Evolutionary conservation across 2,888 invertebrate genomes (phyloP), one percentile per base, ranked within the genome.

Genomic region (Agrochola circellaris): DNA sequence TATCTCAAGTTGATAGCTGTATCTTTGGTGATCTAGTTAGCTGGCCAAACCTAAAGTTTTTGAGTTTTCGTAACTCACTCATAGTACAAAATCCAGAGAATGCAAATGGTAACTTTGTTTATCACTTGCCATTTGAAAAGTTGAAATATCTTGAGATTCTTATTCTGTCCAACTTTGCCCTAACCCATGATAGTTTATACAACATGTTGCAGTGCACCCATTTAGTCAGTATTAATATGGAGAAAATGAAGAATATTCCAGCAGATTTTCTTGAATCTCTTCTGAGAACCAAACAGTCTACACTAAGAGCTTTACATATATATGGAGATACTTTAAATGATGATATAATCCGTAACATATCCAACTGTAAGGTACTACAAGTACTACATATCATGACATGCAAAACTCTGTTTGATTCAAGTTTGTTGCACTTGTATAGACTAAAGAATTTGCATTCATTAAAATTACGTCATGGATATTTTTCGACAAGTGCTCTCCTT

Each of bases 231-330:
- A 96, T 97, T 89, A 97, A 95, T 83, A 97, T 97, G 95, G 97
- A 97, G 80, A 97, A 97, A 89, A 97, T 97, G 97, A 97, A 97
- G 86, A 97, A 97, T 89, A 97, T 97, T 82, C 97, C 97, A 13
- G 94, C 95, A 74, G 95, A 96, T 83, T 97, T 97, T 85, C 89
- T 97, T 73, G 96, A 96, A 91, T 95, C 96, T 83, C 93, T 97
- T 79, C 89, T 97, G 61, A 92, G 91, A 85, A 95, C 93, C 11
- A 97, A 97, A 89, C 95, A 95, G 88, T 90, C 92, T 11, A 93
- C 94, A 61, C 89, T 97, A 64, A 90, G 93, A 90, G 96, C 97
- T 76, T 91, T 97, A 79, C 93, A 96, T 83, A 96, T 97, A 82
- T 97, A 97, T 90, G 97, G 97, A 62, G 97, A 97, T 80, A 97